Evolutionary conservation across 2,888 invertebrate genomes (phyloP).

Genomic region (Fragum fragum): DNA sequence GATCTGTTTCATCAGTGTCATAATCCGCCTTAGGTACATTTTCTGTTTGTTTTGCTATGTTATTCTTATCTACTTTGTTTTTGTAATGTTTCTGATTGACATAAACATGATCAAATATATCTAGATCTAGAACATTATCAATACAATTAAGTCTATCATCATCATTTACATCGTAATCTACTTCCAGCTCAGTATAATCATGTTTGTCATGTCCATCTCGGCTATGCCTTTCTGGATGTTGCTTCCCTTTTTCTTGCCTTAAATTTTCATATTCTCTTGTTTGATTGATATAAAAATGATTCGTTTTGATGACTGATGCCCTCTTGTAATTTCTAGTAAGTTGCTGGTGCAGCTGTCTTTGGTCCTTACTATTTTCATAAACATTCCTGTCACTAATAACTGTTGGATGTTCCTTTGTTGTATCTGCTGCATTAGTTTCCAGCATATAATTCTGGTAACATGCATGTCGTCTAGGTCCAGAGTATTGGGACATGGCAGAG

Average conservation of each 20-base stretch:
- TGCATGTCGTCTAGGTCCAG: conserved; percentile 38
- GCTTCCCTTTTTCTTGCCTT: background rate
- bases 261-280: background rate
- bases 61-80: background rate
- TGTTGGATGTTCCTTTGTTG: background rate
- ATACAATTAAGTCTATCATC: background rate
- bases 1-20: background rate
- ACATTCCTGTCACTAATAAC: background rate
- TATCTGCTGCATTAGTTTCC: conserved; percentile 43
- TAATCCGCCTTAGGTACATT: background rate
- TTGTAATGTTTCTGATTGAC: conserved; percentile 9
- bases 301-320: background rate
- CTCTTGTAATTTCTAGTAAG: background rate
- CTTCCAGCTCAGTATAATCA: conserved; percentile 5
- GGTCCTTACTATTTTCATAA: background rate
- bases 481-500: conserved; percentile 7
- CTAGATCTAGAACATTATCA: conserved; percentile 16
- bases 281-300: conserved; percentile 8
- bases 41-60: background rate
- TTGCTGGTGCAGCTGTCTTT: background rate
- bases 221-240: too few species aligned
- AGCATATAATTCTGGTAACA: conserved; percentile 60
- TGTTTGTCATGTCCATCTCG: background rate
- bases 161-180: conserved; percentile 26
- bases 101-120: conserved; percentile 9